These are phyloP conservation scores for Aix galericulata DNA, from an alignment of 2,113 vertebrate genomes.

Conservation along the genomic window DNA sequence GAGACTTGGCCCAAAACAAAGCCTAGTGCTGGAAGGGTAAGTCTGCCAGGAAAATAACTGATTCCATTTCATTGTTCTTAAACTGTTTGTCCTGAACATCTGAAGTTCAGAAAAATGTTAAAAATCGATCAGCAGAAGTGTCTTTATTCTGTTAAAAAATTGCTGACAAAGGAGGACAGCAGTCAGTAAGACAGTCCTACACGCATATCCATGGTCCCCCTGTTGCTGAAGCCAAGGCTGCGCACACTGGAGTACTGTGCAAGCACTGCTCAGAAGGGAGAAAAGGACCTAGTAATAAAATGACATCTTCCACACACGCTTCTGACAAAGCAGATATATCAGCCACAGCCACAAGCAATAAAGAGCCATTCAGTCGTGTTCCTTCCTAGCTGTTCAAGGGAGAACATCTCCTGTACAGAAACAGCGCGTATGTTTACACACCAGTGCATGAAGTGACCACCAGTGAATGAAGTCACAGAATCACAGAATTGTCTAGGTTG, in stretches of 20 bases:
- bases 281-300: neutral
- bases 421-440: neutral
- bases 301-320: neutral
- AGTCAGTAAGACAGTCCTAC: neutral
- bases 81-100: neutral
- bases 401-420: accelerated
- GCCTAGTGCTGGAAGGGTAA: neutral
- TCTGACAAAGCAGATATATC: neutral
- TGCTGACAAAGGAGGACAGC: neutral
- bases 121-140: neutral
- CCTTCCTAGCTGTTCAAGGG: neutral
- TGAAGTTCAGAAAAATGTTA: neutral
- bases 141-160: neutral
- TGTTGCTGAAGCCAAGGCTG: neutral
- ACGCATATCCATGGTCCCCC: neutral
- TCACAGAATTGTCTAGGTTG: no score
- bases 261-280: neutral
- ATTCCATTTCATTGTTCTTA: constrained; percentile 20
- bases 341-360: neutral
- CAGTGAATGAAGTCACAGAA: no score
- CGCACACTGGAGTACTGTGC: neutral
- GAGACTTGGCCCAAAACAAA: constrained; percentile 49
- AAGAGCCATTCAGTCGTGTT: neutral
- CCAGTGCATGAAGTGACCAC: no score
- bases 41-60: constrained; percentile 47